Base-by-base conservation (phyloP, 1,140 invertebrate genomes). In the Harpegnathos saltator region DNA sequence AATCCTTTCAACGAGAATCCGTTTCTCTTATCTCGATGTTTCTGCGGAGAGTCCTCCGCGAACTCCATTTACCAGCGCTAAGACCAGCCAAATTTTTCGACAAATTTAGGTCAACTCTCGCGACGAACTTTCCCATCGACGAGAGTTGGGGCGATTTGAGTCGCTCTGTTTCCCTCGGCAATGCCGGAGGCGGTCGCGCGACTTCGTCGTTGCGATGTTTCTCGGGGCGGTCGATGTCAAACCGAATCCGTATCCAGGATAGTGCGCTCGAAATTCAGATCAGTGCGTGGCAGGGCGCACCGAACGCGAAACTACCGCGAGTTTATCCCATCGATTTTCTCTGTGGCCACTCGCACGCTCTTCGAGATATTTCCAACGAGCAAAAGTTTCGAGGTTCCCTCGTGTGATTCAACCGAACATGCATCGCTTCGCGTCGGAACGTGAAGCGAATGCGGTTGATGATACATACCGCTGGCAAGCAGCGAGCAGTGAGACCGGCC, bases 261-360 rank as follows among this genome's bases (percentile, higher is more conserved):
- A 69, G 58, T 69, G 65, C 59, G 22, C 12, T 72, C 71, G 82
- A 88, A 86, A 89, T 89, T 88, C 85, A 84, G 87, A 84, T 88
- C 84, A 86, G 84, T 88, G 22, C 54, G 74, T 84, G 38, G 44
- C 73, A 24, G n/a, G 22, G 83, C 68, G 11, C 44, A 71, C 56
- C 78, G 77, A 69, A 80, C 62, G 74, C 44, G 73, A 78, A 61
- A 82, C 78, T 75, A 26, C 66, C n/a, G 19, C 44, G 54, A 38
- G 24, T 58, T 50, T 19, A 38, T 66, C 33, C 29, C 54, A 73
- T 85, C 48, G 54, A 83, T 83, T 85, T 38, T 58, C 62, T 48
- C 33, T 61, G 11, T 68, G 12, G 48, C 61, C 12, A 15, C 11
- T 48, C 26, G 59, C 52, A 50, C 33, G 52, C n/a, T 19, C 3